These are phyloP conservation scores for Lasioglossum malachurum DNA, from an alignment of 2,888 invertebrate species.

Conservation along the genomic window DNA sequence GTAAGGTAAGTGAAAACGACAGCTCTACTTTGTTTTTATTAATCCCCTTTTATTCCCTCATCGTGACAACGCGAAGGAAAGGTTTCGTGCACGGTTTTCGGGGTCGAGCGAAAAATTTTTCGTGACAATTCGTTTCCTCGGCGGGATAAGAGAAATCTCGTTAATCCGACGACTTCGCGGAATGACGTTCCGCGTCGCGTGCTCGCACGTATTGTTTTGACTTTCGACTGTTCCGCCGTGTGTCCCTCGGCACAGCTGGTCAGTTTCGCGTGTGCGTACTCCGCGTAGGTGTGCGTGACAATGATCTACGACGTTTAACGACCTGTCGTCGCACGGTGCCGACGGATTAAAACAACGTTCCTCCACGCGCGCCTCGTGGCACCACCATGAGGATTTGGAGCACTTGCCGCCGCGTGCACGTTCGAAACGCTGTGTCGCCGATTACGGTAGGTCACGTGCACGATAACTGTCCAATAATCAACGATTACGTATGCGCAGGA, in stretches of 20 bases:
- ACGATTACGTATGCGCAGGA: conserved; percentile 75
- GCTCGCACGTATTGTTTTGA: conserved; percentile 65
- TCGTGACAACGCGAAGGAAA: background rate
- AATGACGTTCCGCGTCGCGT: conserved; percentile 16
- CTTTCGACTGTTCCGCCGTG: conserved; percentile 34
- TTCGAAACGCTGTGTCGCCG: conserved; percentile 74
- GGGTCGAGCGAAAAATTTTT: too few species aligned
- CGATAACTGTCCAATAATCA: conserved; percentile 77
- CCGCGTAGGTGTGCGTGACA: conserved; percentile 65
- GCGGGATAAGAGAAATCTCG: background rate
- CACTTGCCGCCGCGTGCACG: conserved; percentile 75
- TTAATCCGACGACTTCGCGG: background rate
- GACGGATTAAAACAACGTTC: conserved; percentile 69
- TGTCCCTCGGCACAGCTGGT: conserved; percentile 49
- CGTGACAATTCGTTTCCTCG: background rate
- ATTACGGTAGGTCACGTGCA: conserved; percentile 81
- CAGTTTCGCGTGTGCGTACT: conserved; percentile 38
- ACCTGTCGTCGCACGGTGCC: conserved; percentile 57
- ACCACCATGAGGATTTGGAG: conserved; percentile 70
- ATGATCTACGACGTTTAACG: conserved; percentile 70
- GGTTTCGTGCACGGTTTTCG: background rate
- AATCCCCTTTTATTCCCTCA: too few species aligned
- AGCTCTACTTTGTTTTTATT: conserved; percentile 6
- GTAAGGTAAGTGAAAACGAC: conserved; percentile 78
- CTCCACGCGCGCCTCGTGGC: conserved; percentile 63